These are phyloP conservation scores for Anniella stebbinsi DNA, from an alignment of 2,797 vertebrate genomes.

Conservation along the genomic window DNA sequence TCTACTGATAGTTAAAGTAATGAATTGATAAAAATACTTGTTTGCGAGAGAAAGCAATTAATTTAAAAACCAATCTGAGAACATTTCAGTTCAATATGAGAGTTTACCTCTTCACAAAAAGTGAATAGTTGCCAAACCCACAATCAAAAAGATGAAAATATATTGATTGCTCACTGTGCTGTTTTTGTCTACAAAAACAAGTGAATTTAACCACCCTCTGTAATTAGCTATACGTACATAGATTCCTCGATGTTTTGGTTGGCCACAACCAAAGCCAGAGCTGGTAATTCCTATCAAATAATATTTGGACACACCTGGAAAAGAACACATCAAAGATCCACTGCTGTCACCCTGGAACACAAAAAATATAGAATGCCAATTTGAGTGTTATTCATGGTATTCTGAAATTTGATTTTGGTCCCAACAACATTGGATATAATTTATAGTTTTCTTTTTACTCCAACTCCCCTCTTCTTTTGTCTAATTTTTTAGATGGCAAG, in stretches of 20 bases:
- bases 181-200: background rate
- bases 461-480: too few relatives aligned
- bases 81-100: background rate
- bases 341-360: slow-evolving; percentile 79
- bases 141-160: background rate
- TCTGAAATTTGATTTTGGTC: background rate
- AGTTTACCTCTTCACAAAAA: background rate
- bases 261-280: slow-evolving; percentile 75
- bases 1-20: background rate
- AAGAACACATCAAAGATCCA: slow-evolving; percentile 76
- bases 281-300: slow-evolving; percentile 77
- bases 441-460: too few relatives aligned
- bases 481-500: too few relatives aligned
- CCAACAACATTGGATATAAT: too few relatives aligned
- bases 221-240: slow-evolving; percentile 68
- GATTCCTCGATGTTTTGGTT: slow-evolving; percentile 70
- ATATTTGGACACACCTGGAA: slow-evolving; percentile 42
- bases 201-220: slow-evolving; percentile 59
- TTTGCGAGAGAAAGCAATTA: too few relatives aligned
- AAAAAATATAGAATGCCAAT: background rate
- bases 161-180: rapidly evolving
- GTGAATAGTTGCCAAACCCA: background rate
- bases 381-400: background rate
- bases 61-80: too few relatives aligned
- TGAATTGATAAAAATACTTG: background rate